Evolutionary conservation across 2,113 vertebrate species (phyloP).

Genomic region (Chionomys nivalis): DNA sequence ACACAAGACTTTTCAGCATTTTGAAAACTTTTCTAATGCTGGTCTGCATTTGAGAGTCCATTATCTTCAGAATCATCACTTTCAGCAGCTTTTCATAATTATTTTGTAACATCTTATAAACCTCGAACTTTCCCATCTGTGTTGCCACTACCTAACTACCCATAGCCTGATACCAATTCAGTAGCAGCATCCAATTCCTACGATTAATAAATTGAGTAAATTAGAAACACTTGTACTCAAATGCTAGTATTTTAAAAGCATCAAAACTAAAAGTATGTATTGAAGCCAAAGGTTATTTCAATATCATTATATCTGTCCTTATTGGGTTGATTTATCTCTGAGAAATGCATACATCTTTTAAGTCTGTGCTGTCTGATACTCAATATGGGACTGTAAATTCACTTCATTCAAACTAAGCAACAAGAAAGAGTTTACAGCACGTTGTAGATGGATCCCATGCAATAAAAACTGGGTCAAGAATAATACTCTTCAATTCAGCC

Average conservation of each 20-base stretch:
- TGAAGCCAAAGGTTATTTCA: background rate
- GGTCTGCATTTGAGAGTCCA: background rate
- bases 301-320: background rate
- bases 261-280: background rate
- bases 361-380: background rate
- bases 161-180: background rate
- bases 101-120: background rate
- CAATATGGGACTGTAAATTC: background rate
- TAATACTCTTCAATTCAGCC: background rate
- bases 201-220: background rate
- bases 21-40: background rate
- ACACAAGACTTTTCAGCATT: background rate
- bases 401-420: background rate
- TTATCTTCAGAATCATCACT: background rate
- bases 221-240: background rate
- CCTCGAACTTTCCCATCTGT: background rate
- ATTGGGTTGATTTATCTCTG: background rate
- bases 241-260: background rate
- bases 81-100: background rate
- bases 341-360: background rate
- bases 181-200: background rate
- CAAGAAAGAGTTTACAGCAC: background rate
- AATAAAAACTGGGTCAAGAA: background rate
- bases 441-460: background rate
- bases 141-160: background rate